Evolutionary conservation across 2,888 invertebrate genomes (phyloP), one percentile per base, ranked within the genome.

Genomic region (Branchellion lobata): DNA sequence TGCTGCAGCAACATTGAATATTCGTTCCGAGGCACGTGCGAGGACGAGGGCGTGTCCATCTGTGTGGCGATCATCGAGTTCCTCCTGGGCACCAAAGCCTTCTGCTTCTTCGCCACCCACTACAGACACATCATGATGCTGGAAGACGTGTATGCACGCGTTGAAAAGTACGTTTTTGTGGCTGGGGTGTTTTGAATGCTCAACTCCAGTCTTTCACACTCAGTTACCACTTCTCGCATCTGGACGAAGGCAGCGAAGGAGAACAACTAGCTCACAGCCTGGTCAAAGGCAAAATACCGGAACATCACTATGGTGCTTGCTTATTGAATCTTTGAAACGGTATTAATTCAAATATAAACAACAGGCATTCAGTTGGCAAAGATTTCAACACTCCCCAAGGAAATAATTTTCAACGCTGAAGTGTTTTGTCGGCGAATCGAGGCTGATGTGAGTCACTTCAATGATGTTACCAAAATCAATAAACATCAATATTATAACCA

Each of bases 1-100:
- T n/a, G n/a, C n/a, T n/a, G n/a, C n/a, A n/a, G n/a, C n/a, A n/a
- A n/a, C 31, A 33, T 29, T 8, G 8, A 40, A 40, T 14, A 40
- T 40, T 14, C 40, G 5, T 40, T 40, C 40, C 53, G n/a, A 88
- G 88, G 92, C 0, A 95, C 94, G 1, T 91, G 91, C 79, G 89
- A 91, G 18, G 92, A 93, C 85, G 94, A 94, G 89, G 95, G 94
- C 21, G 91, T 92, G 0, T 91, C 92, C 69, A 89, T 95, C 69
- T 93, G 93, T 27, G 93, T 92, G 91, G 91, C 92, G 0, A 90
- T 94, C 78, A 92, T 92, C 84, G 93, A 94, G 88, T 90, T 91
- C 82, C 89, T 95, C 2, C 85, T 92, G 0, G 85, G 87, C 71
- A 90, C 90, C 51, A 87, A 87, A 85, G 86, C 88, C 1, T 88